Evolutionary conservation across 2,797 vertebrate genomes (phyloP).

Genomic region (Sebastes oblongus): DNA sequence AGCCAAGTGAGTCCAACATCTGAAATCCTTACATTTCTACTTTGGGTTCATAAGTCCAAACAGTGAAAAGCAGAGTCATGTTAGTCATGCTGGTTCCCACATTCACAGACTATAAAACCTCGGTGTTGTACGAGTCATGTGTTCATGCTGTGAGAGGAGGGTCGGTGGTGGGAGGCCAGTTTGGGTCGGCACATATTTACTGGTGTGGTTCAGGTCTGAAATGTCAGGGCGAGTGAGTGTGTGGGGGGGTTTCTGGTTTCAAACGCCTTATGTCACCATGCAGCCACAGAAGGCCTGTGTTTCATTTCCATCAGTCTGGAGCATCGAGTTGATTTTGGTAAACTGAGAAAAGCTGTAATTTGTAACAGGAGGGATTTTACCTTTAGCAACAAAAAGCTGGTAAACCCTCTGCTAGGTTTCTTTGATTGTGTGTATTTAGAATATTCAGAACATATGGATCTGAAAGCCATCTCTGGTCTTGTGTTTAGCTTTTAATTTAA

Average conservation of each 20-base stretch:
- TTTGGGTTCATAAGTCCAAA: background rate
- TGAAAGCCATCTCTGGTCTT: conserved; percentile 33
- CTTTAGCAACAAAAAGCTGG: background rate
- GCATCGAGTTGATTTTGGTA: background rate
- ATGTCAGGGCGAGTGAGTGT: background rate
- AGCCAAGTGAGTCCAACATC: no score
- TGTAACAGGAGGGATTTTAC: background rate
- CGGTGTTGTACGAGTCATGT: background rate
- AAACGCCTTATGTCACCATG: background rate
- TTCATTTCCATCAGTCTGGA: background rate
- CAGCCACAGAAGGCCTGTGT: background rate
- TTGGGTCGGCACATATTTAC: background rate
- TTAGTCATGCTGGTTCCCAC: background rate
- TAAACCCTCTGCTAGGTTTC: no score
- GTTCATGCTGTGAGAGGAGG: background rate
- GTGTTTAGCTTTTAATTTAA: background rate
- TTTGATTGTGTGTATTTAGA: no score
- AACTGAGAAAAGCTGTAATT: background rate
- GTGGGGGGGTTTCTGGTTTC: conserved; percentile 3
- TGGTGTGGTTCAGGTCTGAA: background rate
- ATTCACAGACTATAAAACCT: background rate
- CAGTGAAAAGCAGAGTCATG: background rate
- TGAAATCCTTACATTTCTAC: no score
- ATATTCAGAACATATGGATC: background rate
- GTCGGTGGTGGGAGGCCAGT: conserved; percentile 2